These are phyloP conservation scores for Hedya salicella DNA, from an alignment of 2,888 invertebrate genomes.

Conservation along the genomic window DNA sequence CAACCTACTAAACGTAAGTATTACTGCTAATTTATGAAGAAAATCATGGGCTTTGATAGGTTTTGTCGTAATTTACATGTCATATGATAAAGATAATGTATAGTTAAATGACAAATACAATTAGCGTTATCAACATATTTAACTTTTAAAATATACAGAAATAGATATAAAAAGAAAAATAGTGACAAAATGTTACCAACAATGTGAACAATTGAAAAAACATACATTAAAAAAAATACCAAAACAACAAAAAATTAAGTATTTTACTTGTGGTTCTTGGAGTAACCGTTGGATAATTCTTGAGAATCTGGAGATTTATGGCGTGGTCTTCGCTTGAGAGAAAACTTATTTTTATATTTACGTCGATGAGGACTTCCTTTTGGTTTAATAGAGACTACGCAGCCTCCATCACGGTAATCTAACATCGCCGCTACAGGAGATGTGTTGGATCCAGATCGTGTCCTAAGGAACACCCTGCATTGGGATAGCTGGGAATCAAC, in stretches of 20 bases:
- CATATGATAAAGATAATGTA: too few relatives aligned
- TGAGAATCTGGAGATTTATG: constrained; percentile 53
- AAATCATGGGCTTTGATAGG: too few relatives aligned
- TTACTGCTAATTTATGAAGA: too few relatives aligned
- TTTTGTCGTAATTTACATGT: too few relatives aligned
- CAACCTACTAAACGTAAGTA: too few relatives aligned
- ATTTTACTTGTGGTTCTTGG: constrained; percentile 21
- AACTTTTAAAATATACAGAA: too few relatives aligned
- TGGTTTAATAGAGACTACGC: constrained; percentile 47
- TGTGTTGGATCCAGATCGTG: constrained; percentile 52
- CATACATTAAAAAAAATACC: background rate
- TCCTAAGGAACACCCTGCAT: constrained; percentile 52
- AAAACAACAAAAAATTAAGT: background rate
- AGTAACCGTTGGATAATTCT: constrained; percentile 36
- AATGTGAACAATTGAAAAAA: too few relatives aligned
- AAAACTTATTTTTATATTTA: constrained; percentile 65
- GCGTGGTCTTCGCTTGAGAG: constrained; percentile 59
- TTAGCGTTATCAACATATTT: too few relatives aligned
- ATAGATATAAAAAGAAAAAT: too few relatives aligned
- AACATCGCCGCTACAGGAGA: constrained; percentile 1
- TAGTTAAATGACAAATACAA: too few relatives aligned
- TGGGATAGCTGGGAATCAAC: constrained; percentile 61
- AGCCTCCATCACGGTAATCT: background rate
- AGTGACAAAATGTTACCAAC: too few relatives aligned
- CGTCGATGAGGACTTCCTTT: constrained; percentile 58